Evolutionary conservation across 2,797 vertebrate species (phyloP), one percentile per base, ranked within the genome.

Genomic region (Staurois parvus): DNA sequence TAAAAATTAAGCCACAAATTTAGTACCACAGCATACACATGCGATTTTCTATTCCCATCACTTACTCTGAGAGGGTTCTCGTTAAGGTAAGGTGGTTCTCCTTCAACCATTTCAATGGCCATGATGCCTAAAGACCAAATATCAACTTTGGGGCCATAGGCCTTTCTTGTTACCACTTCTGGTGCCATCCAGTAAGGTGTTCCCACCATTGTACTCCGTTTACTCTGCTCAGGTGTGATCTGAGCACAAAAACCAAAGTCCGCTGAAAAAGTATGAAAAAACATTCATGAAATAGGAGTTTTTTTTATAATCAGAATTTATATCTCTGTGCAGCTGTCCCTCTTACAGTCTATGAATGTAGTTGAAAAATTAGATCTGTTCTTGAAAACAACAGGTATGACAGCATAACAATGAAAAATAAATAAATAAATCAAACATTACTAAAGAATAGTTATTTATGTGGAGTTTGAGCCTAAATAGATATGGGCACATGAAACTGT

Each of bases 81-180:
- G 64, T 97, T 97, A 90, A 97, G 95, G 89, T 97, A 97, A 26
- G 96, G 96, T 40, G 96, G 96, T 89, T 97, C 96, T 90, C 96
- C 96, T 94, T 97, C 96, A 90, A 97, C 96, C 96, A 97, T 97
- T 93, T 97, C 96, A 87, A 97, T 97, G 83, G 96, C 96, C 96
- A 97, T 97, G 91, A 97, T 97, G 76, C 96, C 96, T 88, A 97
- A 91, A 28, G 96, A 97, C 96, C 96, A 97, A 88, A 97, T 96
- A 89, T 97, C 96, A 88, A 97, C 96, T 88, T 97, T 97, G 8
- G 96, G 96, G 45, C 96, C 96, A 4, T 97, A 97, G 0, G 96
- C 96, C 93, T 97, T 97, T 62, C 96, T 94, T 81, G 96, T 97
- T 69, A 97, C 96, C 69, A 97, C 96, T 89, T 97, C 96, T 24